These are phyloP conservation scores for Drosophila paulistorum DNA, from an alignment of 1,140 invertebrate species.

Conservation along the genomic window DNA sequence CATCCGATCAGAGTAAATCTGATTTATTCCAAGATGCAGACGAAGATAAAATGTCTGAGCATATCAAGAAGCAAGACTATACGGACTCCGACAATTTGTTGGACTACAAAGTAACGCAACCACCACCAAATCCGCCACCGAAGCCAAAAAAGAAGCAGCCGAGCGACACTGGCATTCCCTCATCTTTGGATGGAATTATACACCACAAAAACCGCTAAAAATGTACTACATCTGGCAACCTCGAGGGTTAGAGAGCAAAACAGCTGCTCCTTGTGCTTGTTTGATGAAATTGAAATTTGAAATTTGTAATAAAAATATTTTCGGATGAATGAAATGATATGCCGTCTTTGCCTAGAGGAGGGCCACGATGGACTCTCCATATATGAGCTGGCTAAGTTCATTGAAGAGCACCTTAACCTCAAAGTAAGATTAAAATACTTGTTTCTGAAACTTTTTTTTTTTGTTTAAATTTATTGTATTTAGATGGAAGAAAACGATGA, in stretches of 20 bases:
- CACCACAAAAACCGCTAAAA: not conserved
- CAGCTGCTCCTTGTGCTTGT: not conserved
- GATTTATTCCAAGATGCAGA: not conserved
- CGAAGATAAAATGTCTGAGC: not conserved
- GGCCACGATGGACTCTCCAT: conserved; percentile 87
- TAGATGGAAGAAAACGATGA: conserved; percentile 42
- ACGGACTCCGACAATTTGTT: too few species aligned
- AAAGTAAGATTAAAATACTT: conserved; percentile 28
- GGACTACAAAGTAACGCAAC: too few species aligned
- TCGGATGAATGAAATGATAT: conserved; percentile 7
- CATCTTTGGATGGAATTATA: not conserved
- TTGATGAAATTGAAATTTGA: not conserved
- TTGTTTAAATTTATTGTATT: not conserved
- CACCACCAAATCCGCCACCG: conserved; percentile 1
- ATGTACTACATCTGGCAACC: not conserved
- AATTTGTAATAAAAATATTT: not conserved
- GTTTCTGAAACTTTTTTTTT: not conserved
- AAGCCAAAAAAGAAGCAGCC: not conserved
- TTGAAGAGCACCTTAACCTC: conserved; percentile 44
- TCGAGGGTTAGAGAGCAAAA: not conserved
- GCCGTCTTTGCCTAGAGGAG: conserved; percentile 90
- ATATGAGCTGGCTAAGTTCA: conserved; percentile 34
- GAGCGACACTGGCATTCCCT: not conserved
- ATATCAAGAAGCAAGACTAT: not conserved
- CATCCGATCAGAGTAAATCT: not conserved